phyloP scores from a whole-genome alignment of 2,888 invertebrate species.

The Drosophila koepferae region DNA sequence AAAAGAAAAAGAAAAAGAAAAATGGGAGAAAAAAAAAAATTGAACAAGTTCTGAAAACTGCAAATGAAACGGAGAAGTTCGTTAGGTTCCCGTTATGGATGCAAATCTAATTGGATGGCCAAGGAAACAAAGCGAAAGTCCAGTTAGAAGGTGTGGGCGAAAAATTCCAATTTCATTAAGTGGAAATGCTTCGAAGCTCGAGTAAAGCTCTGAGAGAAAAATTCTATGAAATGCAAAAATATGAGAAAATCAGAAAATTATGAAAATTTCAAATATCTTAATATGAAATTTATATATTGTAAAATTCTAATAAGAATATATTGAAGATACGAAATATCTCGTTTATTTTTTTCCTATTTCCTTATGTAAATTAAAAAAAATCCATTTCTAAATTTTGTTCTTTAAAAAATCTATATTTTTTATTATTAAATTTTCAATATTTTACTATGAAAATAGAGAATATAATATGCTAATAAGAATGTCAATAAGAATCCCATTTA shows the following conservation, averaged over 20 bases:
- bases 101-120: conserved; percentile 7
- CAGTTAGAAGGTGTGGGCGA: neutral
- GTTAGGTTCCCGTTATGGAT: conserved; percentile 2
- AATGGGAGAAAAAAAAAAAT: no score
- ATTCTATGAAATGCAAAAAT: neutral
- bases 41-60: neutral
- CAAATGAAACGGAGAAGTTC: conserved; percentile 12
- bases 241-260: no score
- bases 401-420: no score
- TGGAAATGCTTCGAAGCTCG: neutral
- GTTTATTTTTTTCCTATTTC: no score
- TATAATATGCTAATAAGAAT: neutral
- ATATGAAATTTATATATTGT: no score
- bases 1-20: neutral
- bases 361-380: no score
- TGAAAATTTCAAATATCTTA: no score
- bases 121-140: neutral
- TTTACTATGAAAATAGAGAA: neutral
- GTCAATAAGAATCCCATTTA: neutral
- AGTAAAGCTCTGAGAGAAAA: neutral
- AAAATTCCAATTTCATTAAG: neutral
- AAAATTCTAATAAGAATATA: no score
- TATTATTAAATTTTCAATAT: neutral
- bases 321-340: no score
- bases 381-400: no score